Evolutionary conservation across 2,797 vertebrate species (phyloP), one percentile per base, ranked within the genome.

Genomic region (Acanthiza pusilla): DNA sequence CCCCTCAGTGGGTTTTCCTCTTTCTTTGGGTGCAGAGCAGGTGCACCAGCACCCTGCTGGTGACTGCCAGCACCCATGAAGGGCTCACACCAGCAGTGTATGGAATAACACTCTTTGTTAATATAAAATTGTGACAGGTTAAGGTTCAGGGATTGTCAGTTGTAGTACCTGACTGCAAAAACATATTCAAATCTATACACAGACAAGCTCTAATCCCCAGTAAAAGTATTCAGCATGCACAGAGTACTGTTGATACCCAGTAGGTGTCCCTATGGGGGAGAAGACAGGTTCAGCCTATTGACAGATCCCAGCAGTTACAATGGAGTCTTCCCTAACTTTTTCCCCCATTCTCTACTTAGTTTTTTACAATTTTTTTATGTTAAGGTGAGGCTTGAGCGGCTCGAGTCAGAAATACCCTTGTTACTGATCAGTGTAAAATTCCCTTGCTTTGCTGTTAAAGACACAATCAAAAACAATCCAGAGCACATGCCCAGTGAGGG

Each of bases 91-190:
- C 47, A 45, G 29, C 27, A 53, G 23, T n/a, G 53, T 53, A 38
- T 29, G n/a, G 47, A 60, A 20, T 23, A 60, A 45, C 5, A 23
- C 3, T 20, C 27, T 53, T 27, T 38, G 62, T 38, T 45, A 19
- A 36, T 36, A n/a, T n/a, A 8, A 60, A 61, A n/a, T 45, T 29
- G 29, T 53, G 38, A 53, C 19, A 38, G n/a, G 8, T 45, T 53
- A 45, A 53, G 15, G 18, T 60, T 51, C 0, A 0, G 15, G n/a
- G 27, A 76, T n/a, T 38, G 13, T 23, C 0, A 0, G 7, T 51
- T 22, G 9, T 29, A 38, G 19, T 16, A 75, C 27, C 54, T 29
- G 38, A 25, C 23, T 29, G 47, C 29, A 53, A 53, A 53, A 14
- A 20, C 12, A 4, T 29, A 38, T 53, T 61, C 23, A 53, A 53